Evolutionary conservation across 2,113 vertebrate species (phyloP).

Genomic region (Bambusicola thoracicus): DNA sequence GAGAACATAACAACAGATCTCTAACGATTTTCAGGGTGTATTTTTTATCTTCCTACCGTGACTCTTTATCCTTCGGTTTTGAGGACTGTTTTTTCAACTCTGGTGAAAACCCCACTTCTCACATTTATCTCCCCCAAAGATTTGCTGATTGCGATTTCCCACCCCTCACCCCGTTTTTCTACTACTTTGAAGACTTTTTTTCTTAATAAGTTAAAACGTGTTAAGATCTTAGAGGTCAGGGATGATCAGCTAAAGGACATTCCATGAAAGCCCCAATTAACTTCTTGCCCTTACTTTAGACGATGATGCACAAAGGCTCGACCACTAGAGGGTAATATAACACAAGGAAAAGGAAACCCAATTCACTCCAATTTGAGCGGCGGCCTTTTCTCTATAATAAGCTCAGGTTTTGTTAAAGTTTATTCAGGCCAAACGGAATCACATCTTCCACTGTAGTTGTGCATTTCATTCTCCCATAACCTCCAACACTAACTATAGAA

Average conservation of each 20-base stretch:
- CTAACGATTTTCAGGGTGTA: background rate
- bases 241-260: background rate
- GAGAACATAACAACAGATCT: background rate
- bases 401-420: background rate
- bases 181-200: background rate
- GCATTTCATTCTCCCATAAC: background rate
- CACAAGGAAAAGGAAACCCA: background rate
- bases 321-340: conserved; percentile 63
- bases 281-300: background rate
- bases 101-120: background rate
- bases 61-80: background rate
- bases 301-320: background rate
- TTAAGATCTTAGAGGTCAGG: background rate
- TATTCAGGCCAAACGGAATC: background rate
- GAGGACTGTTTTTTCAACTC: background rate
- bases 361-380: background rate
- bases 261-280: background rate
- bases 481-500: background rate
- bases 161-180: background rate
- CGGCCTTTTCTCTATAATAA: background rate
- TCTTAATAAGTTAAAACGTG: background rate
- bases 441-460: background rate
- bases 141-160: background rate
- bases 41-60: background rate
- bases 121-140: background rate